Evolutionary conservation across 1,140 invertebrate genomes (phyloP).

Genomic region (Drosophila nikananu): DNA sequence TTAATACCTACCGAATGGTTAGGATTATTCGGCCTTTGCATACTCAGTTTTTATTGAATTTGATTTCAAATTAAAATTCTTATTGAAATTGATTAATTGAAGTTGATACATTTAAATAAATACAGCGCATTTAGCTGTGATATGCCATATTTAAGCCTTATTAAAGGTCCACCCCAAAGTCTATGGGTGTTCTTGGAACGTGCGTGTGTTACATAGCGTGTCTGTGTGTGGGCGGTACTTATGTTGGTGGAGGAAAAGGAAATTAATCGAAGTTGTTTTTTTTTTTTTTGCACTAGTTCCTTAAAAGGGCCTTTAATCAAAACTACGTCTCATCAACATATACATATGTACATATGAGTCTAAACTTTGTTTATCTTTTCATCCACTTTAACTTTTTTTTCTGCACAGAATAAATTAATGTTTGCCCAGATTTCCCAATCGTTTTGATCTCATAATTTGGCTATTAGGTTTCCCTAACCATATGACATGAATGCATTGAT

Average conservation of each 20-base stretch:
- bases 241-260: slow-evolving; percentile 23
- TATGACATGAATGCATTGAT: neutral
- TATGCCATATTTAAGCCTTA: neutral
- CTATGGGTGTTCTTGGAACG: slow-evolving; percentile 6
- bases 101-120: neutral
- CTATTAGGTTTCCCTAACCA: neutral
- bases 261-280: slow-evolving; percentile 23
- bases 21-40: neutral
- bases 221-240: slow-evolving; percentile 49
- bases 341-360: neutral
- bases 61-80: neutral
- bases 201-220: slow-evolving; percentile 30
- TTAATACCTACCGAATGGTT: neutral
- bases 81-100: neutral
- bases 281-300: neutral
- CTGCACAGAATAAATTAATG: too few species aligned
- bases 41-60: neutral
- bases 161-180: slow-evolving; percentile 8
- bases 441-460: neutral
- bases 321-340: neutral
- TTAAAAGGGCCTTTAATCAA: slow-evolving; percentile 3
- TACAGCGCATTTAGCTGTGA: neutral
- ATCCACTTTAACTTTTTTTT: too few species aligned
- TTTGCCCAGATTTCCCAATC: neutral
- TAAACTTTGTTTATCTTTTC: too few species aligned